These are phyloP conservation scores for Porites lutea DNA, from an alignment of 64 coral and sea anemone genomes.

Conservation along the genomic window DNA sequence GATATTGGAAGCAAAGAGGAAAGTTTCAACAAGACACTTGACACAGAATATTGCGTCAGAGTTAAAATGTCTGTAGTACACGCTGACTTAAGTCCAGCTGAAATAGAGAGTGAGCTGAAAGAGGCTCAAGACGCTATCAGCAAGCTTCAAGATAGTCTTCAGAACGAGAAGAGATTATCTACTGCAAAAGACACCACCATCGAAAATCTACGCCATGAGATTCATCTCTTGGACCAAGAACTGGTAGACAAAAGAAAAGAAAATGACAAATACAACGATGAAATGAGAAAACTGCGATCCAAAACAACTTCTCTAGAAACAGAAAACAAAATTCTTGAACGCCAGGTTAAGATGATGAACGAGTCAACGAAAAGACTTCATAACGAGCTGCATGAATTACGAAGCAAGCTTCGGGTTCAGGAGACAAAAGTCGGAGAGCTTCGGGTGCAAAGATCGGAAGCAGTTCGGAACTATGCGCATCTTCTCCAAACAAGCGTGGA, in stretches of 20 bases:
- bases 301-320: conserved; percentile 74
- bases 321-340: conserved; percentile 76
- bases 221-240: conserved; percentile 65
- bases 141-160: conserved; percentile 47
- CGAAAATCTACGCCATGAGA: conserved; percentile 73
- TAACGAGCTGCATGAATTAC: conserved; percentile 66
- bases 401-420: conserved; percentile 70
- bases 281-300: conserved; percentile 44
- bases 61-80: conserved; percentile 2
- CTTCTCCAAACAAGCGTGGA: conserved; percentile 50
- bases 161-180: conserved; percentile 60
- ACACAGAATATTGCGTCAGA: background rate
- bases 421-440: conserved; percentile 65
- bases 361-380: conserved; percentile 80
- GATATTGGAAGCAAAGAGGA: background rate
- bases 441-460: conserved; percentile 61
- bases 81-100: background rate
- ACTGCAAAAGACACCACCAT: conserved; percentile 73
- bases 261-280: conserved; percentile 25
- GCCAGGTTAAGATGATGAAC: conserved; percentile 81
- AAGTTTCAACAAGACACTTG: background rate
- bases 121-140: conserved; percentile 55
- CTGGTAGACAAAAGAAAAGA: conserved; percentile 64
- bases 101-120: conserved; percentile 23
- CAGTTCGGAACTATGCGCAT: conserved; percentile 16